These are phyloP conservation scores for Ictidomys tridecemlineatus DNA, from an alignment of 2,113 vertebrate species.

Conservation along the genomic window DNA sequence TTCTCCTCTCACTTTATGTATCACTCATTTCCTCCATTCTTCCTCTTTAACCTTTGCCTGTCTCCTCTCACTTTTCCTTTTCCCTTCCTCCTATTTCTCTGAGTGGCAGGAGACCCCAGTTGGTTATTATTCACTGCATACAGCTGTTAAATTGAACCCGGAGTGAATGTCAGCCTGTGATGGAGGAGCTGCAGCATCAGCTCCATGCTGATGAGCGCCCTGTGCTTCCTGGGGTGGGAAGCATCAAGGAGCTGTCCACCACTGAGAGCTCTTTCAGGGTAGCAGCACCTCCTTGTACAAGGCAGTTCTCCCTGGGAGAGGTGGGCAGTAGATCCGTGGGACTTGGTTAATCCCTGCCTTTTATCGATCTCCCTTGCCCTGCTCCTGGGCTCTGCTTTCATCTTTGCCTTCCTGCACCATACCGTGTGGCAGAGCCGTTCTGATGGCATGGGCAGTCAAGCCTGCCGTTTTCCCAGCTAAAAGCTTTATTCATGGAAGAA, in stretches of 20 bases:
- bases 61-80: neutral
- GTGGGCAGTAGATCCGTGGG: neutral
- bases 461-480: neutral
- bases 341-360: neutral
- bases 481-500: constrained; percentile 31
- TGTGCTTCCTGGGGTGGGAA: neutral
- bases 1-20: neutral
- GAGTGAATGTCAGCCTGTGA: neutral
- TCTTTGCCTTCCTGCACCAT: neutral
- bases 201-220: neutral
- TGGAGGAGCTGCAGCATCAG: neutral
- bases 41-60: neutral
- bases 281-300: neutral
- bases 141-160: neutral
- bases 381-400: fast-evolving
- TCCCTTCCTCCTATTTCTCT: neutral
- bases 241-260: fast-evolving
- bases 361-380: neutral
- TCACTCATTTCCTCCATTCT: neutral
- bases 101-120: neutral
- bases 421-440: fast-evolving
- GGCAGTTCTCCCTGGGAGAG: neutral
- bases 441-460: neutral
- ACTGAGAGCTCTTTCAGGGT: neutral
- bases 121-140: neutral